Evolutionary conservation across 2,888 invertebrate genomes (phyloP), one percentile per base, ranked within the genome.

Genomic region (Sminthurides aquaticus): DNA sequence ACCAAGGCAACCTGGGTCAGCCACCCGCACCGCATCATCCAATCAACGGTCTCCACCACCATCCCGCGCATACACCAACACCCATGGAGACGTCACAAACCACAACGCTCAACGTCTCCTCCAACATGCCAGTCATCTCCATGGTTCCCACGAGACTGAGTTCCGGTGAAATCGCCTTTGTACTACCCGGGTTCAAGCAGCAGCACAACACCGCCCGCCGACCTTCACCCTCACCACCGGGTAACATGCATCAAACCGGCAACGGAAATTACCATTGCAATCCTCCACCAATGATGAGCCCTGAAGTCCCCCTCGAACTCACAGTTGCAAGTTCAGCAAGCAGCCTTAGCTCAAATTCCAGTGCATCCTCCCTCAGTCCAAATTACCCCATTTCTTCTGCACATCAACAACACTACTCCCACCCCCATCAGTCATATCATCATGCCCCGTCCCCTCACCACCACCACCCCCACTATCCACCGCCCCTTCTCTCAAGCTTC

Each of bases 101-200:
- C 26, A 67, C 58, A 8, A 59, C 67, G 15, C 34, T 60, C 3
- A 60, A 57, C 48, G 67, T 65, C 5, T 60, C 62, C 15, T 24
- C 62, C 24, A 65, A 65, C 34, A 63, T 28, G 18, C 67, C 65
- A 5, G 60, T 67, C 15, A 67, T 69, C 28, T 69, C 69, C 29
- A 49, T 69, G 22, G 67, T 69, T 18, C 69, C 69, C 26, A 65
- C 67, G n/a, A 49, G 67, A 29, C 61, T 69, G 29, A 52, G 67
- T 22, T 65, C 65, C 1, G 69, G 69, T 49, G 69, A 69, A 60
- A 65, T 69, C 56, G 69, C 69, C 20, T 69, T 69, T 57, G 69
- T 69, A 15, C 65, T 69, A 11, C 67, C 69, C 1, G 66, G 65
- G 2, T 28, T 54, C 43, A 27, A 62, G 5, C 24, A n/a, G 20